Percentiles rank a stretch among this genome's conserved stretches.
Conservation (phyloP, 1,140 invertebrate species). For the Lepidurus packardi region DNA sequence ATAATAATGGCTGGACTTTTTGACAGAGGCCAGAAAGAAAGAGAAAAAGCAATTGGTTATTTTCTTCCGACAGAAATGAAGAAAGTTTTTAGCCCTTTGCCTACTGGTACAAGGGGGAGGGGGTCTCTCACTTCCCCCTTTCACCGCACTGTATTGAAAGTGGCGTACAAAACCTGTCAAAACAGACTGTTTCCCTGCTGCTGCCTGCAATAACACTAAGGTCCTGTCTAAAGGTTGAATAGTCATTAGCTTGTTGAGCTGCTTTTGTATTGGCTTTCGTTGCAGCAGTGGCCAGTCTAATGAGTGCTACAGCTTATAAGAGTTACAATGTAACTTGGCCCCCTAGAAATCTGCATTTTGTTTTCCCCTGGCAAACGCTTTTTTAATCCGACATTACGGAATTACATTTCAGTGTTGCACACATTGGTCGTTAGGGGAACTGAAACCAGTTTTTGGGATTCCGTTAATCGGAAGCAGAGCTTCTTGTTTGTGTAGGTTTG, state of each 20-base stretch:
- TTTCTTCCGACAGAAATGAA: background rate
- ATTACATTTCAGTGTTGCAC: no score
- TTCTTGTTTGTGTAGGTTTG: no score
- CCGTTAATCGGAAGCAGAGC: no score
- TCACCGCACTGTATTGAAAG: background rate
- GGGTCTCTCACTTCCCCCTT: background rate
- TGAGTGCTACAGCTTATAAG: constrained; percentile 4
- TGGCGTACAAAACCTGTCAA: constrained; percentile 1
- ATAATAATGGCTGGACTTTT: background rate
- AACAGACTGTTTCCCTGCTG: constrained; percentile 13
- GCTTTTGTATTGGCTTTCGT: constrained; percentile 4
- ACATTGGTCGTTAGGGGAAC: no score
- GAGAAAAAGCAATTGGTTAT: background rate
- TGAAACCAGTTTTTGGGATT: no score
- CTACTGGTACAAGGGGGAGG: background rate
- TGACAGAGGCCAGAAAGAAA: background rate
- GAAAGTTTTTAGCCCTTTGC: background rate
- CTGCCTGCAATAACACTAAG: background rate
- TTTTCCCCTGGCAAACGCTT: no score
- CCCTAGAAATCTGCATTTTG: no score
- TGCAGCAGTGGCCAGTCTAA: background rate
- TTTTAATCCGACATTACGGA: no score
- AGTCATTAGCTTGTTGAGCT: background rate
- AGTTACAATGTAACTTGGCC: background rate
- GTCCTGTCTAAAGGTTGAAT: constrained; percentile 8